These are phyloP conservation scores for Caenorhabditis brenneri DNA, from an alignment of 1,140 invertebrate genomes.

Conservation along the genomic window DNA sequence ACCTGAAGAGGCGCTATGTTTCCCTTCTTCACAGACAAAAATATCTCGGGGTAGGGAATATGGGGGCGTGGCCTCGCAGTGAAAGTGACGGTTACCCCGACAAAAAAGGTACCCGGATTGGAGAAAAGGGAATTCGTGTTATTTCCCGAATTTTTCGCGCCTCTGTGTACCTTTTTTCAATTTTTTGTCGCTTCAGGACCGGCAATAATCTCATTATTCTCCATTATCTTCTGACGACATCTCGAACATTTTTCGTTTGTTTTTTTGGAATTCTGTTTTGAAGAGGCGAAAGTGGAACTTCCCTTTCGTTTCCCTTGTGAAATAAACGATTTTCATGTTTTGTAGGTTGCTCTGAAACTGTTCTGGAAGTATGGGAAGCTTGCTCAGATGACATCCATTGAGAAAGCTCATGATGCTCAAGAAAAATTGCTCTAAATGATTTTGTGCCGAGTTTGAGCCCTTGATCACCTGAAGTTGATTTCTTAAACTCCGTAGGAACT, in stretches of 20 bases:
- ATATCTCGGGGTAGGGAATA: neutral
- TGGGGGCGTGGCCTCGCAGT: neutral
- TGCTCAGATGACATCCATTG: no score
- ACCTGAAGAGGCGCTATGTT: neutral
- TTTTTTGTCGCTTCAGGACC: neutral
- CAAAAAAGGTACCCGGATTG: neutral
- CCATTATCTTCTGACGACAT: neutral
- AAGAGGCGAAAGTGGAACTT: neutral
- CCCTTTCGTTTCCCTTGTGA: neutral
- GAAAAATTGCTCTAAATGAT: no score
- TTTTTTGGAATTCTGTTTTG: neutral
- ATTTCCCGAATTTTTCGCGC: conserved; percentile 9
- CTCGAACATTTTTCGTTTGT: neutral
- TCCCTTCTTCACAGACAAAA: neutral
- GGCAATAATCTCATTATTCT: neutral
- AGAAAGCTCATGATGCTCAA: no score
- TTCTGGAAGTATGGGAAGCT: no score
- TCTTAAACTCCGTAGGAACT: no score
- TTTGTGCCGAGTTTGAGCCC: no score
- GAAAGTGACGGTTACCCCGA: neutral
- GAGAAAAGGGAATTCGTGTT: neutral
- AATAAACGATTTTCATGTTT: neutral
- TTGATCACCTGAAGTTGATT: no score
- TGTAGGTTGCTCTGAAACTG: neutral
- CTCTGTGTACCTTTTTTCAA: neutral